Conservation (phyloP, 2,113 vertebrate species). For the Pampusana beccarii region DNA sequence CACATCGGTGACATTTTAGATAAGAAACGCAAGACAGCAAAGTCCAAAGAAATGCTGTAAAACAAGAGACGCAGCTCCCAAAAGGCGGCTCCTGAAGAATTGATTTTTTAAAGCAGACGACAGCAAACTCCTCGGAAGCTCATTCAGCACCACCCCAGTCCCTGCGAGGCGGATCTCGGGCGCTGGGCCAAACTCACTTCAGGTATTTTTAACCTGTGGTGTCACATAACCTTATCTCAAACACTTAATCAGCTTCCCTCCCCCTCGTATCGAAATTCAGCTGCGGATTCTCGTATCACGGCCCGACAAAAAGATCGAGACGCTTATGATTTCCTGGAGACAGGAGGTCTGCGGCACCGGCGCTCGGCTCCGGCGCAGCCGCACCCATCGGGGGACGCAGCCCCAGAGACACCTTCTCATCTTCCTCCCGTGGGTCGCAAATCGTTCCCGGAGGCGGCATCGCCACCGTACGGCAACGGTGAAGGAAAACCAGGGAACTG, state of each 20-base stretch:
- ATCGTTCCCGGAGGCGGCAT: background rate
- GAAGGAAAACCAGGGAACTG: background rate
- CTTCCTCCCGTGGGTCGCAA: background rate
- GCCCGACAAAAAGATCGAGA: constrained; percentile 74
- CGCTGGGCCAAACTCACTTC: constrained; percentile 47
- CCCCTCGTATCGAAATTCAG: constrained; percentile 58
- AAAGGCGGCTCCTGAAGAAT: background rate
- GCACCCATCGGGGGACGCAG: background rate
- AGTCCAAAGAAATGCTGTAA: background rate
- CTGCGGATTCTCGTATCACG: constrained; percentile 60
- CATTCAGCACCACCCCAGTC: background rate
- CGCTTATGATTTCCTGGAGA: constrained; percentile 76
- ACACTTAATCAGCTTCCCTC: constrained; percentile 70
- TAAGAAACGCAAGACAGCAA: background rate
- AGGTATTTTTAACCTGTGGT: constrained; percentile 74
- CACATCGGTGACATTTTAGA: background rate
- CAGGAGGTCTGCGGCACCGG: constrained; percentile 70
- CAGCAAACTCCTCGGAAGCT: constrained; percentile 1
- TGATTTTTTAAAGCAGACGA: background rate
- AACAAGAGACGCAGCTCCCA: background rate
- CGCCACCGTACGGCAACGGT: accelerated
- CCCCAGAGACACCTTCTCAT: background rate
- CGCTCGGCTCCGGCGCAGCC: constrained; percentile 46
- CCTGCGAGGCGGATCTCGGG: constrained; percentile 4
- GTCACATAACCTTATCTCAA: constrained; percentile 78